Conservation (phyloP, 2,888 invertebrate genomes). For the Epirrita christyi region DNA sequence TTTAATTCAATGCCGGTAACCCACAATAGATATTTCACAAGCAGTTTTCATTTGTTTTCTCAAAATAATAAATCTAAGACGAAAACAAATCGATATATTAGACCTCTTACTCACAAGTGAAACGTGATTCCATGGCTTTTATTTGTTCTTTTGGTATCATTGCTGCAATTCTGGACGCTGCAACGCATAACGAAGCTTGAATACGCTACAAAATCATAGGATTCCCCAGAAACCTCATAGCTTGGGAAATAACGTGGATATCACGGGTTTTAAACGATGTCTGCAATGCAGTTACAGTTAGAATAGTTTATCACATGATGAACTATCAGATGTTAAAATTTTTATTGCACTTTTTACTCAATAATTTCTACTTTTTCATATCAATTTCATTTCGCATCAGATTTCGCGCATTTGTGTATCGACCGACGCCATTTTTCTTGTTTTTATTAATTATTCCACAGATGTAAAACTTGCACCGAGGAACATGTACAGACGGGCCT, state of each 20-base stretch:
- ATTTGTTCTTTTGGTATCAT: slow-evolving; percentile 63
- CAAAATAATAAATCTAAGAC: no score
- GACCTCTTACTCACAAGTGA: slow-evolving; percentile 72
- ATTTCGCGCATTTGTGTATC: background rate
- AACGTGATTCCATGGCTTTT: slow-evolving; percentile 72
- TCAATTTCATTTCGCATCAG: background rate
- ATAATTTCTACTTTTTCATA: no score
- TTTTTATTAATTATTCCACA: background rate
- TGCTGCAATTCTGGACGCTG: slow-evolving; percentile 66
- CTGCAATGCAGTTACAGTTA: background rate
- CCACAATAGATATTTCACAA: no score
- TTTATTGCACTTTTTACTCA: slow-evolving; percentile 8
- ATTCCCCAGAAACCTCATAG: background rate
- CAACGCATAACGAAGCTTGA: slow-evolving; percentile 61
- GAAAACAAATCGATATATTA: no score
- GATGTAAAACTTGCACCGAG: no score
- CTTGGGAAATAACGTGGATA: background rate
- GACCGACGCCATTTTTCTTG: background rate
- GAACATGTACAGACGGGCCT: no score
- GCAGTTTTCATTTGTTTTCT: no score
- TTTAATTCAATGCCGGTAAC: no score
- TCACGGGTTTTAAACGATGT: background rate
- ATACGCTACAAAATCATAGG: slow-evolving; percentile 1
- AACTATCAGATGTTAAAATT: background rate
- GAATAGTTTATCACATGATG: background rate